Percentiles rank a stretch among this genome's conserved stretches.
phyloP scores from a whole-genome alignment of 2,888 invertebrate genomes.

The Cryptus armator region DNA sequence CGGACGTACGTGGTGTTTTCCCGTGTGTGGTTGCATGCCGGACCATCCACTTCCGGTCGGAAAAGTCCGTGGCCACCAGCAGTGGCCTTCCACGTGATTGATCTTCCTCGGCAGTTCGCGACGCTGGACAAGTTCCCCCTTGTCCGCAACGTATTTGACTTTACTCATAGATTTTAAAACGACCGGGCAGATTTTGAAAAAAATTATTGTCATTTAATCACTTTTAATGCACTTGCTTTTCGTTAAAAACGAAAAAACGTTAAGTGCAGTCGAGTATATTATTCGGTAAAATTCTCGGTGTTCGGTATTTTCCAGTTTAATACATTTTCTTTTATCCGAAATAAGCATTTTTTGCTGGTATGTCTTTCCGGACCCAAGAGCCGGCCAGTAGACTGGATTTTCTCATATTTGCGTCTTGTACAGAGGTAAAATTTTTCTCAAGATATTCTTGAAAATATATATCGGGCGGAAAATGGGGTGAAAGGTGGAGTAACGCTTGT shows the following conservation, averaged over 20 bases:
- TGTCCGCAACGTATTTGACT: background rate
- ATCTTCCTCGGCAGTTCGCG: conserved; percentile 21
- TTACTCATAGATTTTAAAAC: background rate
- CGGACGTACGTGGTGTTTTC: background rate
- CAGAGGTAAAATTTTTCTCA: background rate
- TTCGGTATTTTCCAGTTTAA: background rate
- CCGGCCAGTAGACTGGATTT: background rate
- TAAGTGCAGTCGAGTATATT: too few relatives aligned
- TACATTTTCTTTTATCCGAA: background rate
- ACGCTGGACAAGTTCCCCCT: background rate
- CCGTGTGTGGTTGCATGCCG: conserved; percentile 17
- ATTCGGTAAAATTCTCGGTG: too few relatives aligned
- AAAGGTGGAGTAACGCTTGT: background rate
- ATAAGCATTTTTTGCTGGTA: background rate
- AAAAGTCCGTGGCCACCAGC: conserved; percentile 22
- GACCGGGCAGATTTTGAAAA: background rate
- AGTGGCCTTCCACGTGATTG: conserved; percentile 37
- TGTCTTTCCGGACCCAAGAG: background rate
- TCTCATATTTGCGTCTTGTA: conserved; percentile 15
- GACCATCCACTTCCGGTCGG: conserved; percentile 36
- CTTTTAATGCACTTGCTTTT: too few relatives aligned
- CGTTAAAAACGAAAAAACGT: too few relatives aligned
- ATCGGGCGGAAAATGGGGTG: background rate
- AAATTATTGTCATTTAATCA: too few relatives aligned
- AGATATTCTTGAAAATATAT: background rate